These are phyloP conservation scores for Parotocinclus haroldoi DNA, from an alignment of 2,797 vertebrate genomes.

Conservation along the genomic window DNA sequence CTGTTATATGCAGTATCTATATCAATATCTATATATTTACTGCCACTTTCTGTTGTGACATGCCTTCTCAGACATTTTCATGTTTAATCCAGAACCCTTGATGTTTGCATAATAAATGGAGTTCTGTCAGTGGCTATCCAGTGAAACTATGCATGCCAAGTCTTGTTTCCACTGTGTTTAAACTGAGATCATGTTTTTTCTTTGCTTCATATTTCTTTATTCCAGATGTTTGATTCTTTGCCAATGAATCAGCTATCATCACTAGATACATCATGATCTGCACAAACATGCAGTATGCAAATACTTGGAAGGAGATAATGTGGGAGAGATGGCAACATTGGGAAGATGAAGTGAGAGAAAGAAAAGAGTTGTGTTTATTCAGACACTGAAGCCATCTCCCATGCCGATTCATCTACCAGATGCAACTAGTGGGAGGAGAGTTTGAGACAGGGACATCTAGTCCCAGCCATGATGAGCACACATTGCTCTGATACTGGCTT, in stretches of 20 bases:
- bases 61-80: neutral
- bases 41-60: too few relatives aligned
- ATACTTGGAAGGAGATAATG: neutral
- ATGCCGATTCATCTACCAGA: conserved; percentile 67
- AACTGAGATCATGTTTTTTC: conserved; percentile 46
- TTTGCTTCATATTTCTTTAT: conserved; percentile 46
- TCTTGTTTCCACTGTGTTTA: conserved; percentile 48
- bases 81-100: neutral
- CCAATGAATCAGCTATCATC: conserved; percentile 41
- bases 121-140: neutral
- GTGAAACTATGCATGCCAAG: neutral
- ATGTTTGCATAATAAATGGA: neutral
- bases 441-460: conserved; percentile 59
- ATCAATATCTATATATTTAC: too few relatives aligned
- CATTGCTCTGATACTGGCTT: conserved; percentile 23
- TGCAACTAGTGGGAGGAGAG: conserved; percentile 57
- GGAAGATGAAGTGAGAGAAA: neutral
- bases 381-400: conserved; percentile 32
- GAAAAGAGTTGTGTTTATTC: conserved; percentile 20
- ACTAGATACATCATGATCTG: conserved; percentile 37
- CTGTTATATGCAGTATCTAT: too few relatives aligned
- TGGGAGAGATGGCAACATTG: neutral
- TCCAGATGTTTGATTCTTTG: conserved; percentile 63
- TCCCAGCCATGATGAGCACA: conserved; percentile 51
- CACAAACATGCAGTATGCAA: conserved; percentile 28